Evolutionary conservation across 2,888 invertebrate species (phyloP).

Genomic region (Catonia carolina): DNA sequence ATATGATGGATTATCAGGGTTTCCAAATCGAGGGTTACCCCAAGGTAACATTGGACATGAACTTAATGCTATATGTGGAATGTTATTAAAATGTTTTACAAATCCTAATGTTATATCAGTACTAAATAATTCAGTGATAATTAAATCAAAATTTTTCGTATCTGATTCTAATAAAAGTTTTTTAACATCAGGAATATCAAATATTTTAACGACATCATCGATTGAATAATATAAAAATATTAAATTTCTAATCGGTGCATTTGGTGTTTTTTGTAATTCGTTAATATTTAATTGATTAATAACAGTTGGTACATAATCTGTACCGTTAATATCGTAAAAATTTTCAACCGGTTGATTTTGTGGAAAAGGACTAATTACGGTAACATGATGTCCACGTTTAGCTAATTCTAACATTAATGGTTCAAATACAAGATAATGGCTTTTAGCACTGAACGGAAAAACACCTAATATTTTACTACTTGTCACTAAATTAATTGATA

Average conservation of each 20-base stretch:
- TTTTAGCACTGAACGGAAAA: slow-evolving; percentile 29
- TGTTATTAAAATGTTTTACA: slow-evolving; percentile 16
- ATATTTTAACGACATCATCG: neutral
- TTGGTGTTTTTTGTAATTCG: too few relatives aligned
- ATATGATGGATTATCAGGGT: slow-evolving; percentile 26
- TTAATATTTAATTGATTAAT: neutral
- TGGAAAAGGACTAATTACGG: slow-evolving; percentile 26
- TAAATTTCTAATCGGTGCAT: neutral
- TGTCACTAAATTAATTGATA: too few relatives aligned
- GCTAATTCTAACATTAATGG: slow-evolving; percentile 30
- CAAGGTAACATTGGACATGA: slow-evolving; percentile 29
- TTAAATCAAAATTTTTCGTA: slow-evolving; percentile 26
- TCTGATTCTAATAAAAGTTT: slow-evolving; percentile 1
- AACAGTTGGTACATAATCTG: neutral
- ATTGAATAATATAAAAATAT: neutral
- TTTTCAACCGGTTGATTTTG: slow-evolving; percentile 1
- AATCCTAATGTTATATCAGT: slow-evolving; percentile 29
- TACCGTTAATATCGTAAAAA: slow-evolving; percentile 16
- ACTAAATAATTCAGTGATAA: slow-evolving; percentile 29
- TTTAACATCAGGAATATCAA: slow-evolving; percentile 4
- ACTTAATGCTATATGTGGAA: slow-evolving; percentile 27
- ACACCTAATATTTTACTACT: slow-evolving; percentile 27
- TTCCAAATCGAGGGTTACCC: slow-evolving; percentile 23
- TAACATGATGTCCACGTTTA: slow-evolving; percentile 30
- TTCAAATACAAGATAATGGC: slow-evolving; percentile 30